Base-by-base conservation (phyloP, 2,113 vertebrate genomes). In the Rhinogobius similis region DNA sequence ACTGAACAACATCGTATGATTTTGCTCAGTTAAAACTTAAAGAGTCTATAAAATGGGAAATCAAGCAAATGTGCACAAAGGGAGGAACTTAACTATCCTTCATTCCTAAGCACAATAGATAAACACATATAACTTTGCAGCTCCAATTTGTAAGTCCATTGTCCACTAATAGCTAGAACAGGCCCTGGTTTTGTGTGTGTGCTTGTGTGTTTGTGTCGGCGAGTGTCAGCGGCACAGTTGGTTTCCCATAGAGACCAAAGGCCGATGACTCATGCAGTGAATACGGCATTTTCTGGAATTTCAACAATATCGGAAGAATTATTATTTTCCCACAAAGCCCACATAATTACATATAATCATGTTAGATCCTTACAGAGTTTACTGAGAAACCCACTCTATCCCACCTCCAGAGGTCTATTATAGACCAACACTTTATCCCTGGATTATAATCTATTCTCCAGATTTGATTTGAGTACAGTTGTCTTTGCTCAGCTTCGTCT, bases 241-340 rank as follows among this genome's bases (percentile, higher is more conserved):
- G 86, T 89, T 83, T 90, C 85, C 83, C 53, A 67, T 79, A 81
- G 85, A 88, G 81, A 86, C 86, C 85, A 87, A 81, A 86, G 80
- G 75, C 71, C 83, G 78, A 76, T 87, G 88, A 90, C 82, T 90
- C 90, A 91, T 88, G 83, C 80, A 80, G 86, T 89, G 85, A 83
- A 87, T 86, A 89, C 83, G 87, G 83, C 82, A 87, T 86, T 87
- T 80, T 88, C 84, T 83, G 81, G 69, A 77, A 79, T 86, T 77
- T 78, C 59, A 81, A 83, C 81, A 86, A 87, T 76, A 87, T 85
- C 36, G 85, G 83, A 87, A 88, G 77, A 88, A 90, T 89, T 76
- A 86, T 68, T 84, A 77, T 88, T 86, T 91, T 79, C 72, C 73
- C 72, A 84, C 84, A 87, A 86, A 87, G 68, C 81, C 80, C 76